phyloP scores from a whole-genome alignment of 2,888 invertebrate genomes.

The Amblyjoppa proteus region DNA sequence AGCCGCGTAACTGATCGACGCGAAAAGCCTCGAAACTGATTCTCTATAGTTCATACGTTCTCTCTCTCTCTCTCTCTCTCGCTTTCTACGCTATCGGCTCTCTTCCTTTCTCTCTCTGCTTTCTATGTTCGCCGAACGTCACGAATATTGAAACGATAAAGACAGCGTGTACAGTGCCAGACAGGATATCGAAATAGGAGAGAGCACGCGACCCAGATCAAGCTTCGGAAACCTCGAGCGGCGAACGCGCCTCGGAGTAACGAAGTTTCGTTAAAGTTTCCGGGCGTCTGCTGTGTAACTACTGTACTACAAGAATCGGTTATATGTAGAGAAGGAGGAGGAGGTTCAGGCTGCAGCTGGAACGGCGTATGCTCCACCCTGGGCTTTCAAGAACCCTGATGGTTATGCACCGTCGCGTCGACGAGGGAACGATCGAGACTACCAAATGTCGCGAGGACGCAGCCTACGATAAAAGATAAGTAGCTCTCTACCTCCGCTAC shows the following conservation, averaged over 20 bases:
- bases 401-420: slow-evolving; percentile 65
- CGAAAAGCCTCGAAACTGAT: slow-evolving; percentile 44
- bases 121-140: slow-evolving; percentile 42
- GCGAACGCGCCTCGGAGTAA: slow-evolving; percentile 52
- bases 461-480: slow-evolving; percentile 69
- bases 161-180: slow-evolving; percentile 57
- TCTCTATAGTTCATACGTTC: slow-evolving; percentile 19
- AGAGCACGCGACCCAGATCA: slow-evolving; percentile 58
- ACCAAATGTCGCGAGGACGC: slow-evolving; percentile 65
- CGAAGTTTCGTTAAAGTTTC: slow-evolving; percentile 65
- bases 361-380: slow-evolving; percentile 12
- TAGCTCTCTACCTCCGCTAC: slow-evolving; percentile 29
- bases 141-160: slow-evolving; percentile 70
- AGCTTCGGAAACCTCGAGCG: slow-evolving; percentile 34
- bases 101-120: not conserved
- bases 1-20: slow-evolving; percentile 50
- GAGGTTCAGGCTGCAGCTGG: slow-evolving; percentile 9
- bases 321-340: not conserved
- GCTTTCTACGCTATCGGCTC: not conserved
- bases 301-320: slow-evolving; percentile 21
- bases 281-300: slow-evolving; percentile 53
- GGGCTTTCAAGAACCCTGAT: slow-evolving; percentile 18
- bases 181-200: slow-evolving; percentile 68
- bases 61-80: slow-evolving; percentile 12
- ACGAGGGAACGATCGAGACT: slow-evolving; percentile 69